Evolutionary conservation across 2,888 invertebrate genomes (phyloP), one percentile per base, ranked within the genome.

Genomic region (Thyatira batis): DNA sequence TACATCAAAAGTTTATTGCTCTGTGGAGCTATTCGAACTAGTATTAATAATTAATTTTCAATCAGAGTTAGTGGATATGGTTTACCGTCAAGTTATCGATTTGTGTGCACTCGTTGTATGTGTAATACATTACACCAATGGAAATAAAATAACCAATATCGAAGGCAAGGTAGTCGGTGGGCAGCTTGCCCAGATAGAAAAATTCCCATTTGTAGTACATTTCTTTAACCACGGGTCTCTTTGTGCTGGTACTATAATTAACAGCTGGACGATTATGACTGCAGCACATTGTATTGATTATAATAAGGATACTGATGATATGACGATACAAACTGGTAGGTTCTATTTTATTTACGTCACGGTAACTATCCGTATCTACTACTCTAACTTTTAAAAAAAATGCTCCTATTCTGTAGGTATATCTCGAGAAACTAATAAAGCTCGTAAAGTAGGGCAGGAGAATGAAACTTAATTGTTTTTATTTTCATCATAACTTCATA

Each of bases 211-310:
- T 49, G 70, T 81, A 1, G 80, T 76, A 0, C 78, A 85, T 55
- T 73, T 89, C 48, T 83, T 78, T 33, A 89, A 87, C 56, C 51
- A 58, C 6, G 86, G 83, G 0, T 57, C 76, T 0, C 57, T 87
- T 33, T 89, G 89, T 55, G 82, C 82, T 5, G 87, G 85, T 0
- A 77, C 73, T 0, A 82, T 89, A 6, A 5, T 89, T 1, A 82
- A 81, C 49, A 84, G 81, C 39, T 87, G 83, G 78, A 59, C 75
- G 2, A 49, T 87, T 1, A 58, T 88, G 17, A 85, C 89, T 0
- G 78, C 88, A 0, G 89, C 82, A 0, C 89, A 89, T 60, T 89
- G 89, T 52, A 78, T 89, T 21, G 80, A 80, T 23, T 51, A 53
- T 1, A 85, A 83, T 54, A 67, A 62, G 10, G 65, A 84, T 33